phyloP scores from a whole-genome alignment of 2,888 invertebrate genomes.

The Furcula furcula region DNA sequence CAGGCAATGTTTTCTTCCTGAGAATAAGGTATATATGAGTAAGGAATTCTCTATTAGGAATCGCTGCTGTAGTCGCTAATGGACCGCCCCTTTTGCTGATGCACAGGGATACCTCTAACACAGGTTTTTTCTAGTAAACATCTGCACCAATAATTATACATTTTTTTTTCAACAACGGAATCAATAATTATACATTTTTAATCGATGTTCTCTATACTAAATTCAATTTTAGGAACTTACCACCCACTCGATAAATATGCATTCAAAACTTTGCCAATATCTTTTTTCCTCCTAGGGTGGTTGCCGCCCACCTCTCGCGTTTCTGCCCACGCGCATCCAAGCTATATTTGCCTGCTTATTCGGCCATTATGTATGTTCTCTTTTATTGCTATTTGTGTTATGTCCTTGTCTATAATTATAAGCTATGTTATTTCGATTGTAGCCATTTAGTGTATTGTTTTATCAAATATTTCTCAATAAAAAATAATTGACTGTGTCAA shows the following conservation, averaged over 20 bases:
- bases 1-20: too few species aligned
- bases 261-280: constrained; percentile 32
- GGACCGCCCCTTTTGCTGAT: too few species aligned
- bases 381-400: constrained; percentile 39
- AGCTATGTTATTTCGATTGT: constrained; percentile 27
- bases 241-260: constrained; percentile 24
- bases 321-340: constrained; percentile 53
- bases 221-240: constrained; percentile 29
- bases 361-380: constrained; percentile 29
- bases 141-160: too few species aligned
- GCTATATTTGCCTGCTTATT: constrained; percentile 44
- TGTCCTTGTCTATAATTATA: constrained; percentile 45
- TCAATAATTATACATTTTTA: too few species aligned
- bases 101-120: too few species aligned
- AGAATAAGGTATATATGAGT: too few species aligned
- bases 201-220: constrained; percentile 7
- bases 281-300: constrained; percentile 16
- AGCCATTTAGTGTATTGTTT: constrained; percentile 1
- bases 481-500: too few species aligned
- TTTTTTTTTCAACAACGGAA: too few species aligned
- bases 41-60: too few species aligned
- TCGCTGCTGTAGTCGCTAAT: too few species aligned
- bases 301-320: constrained; percentile 30
- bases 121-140: too few species aligned
- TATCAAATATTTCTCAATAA: too few species aligned